phyloP scores from a whole-genome alignment of 2,797 vertebrate genomes.

The Tapirus indicus region DNA sequence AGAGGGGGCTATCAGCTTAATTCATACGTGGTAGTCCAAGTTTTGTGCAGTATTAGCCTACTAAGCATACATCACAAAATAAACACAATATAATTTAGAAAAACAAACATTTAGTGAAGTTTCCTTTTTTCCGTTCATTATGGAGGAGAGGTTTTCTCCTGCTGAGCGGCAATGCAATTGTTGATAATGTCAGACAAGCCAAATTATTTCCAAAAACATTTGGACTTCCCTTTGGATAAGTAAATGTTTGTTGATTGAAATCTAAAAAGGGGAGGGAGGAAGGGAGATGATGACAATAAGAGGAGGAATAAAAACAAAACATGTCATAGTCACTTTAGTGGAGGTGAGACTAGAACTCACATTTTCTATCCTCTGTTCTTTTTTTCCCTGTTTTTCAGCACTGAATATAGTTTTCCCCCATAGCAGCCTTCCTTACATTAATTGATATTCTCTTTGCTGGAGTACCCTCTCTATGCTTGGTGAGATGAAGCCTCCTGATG shows the following conservation, averaged over 20 bases:
- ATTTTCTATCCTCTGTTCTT: neutral
- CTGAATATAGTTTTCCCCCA: neutral
- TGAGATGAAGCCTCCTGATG: neutral
- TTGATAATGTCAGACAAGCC: conserved; percentile 32
- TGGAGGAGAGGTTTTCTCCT: conserved; percentile 14
- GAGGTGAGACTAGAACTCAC: neutral
- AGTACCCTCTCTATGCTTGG: neutral
- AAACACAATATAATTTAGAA: neutral
- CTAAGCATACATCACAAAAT: neutral
- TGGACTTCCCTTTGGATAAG: conserved; percentile 11
- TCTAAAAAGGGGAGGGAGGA: neutral
- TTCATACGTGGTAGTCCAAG: neutral
- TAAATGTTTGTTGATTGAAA: conserved; percentile 32
- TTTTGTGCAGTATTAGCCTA: neutral
- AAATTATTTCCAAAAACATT: conserved; percentile 42
- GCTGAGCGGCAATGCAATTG: neutral
- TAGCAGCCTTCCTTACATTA: neutral
- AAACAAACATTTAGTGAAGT: conserved; percentile 1
- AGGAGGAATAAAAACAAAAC: conserved; percentile 8
- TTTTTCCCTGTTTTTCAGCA: neutral
- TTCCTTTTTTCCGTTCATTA: neutral
- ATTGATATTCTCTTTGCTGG: neutral
- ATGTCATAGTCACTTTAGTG: neutral
- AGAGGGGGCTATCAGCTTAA: neutral
- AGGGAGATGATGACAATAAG: neutral